phyloP scores from a whole-genome alignment of 2,888 invertebrate genomes.

The Eupithecia subfuscata region DNA sequence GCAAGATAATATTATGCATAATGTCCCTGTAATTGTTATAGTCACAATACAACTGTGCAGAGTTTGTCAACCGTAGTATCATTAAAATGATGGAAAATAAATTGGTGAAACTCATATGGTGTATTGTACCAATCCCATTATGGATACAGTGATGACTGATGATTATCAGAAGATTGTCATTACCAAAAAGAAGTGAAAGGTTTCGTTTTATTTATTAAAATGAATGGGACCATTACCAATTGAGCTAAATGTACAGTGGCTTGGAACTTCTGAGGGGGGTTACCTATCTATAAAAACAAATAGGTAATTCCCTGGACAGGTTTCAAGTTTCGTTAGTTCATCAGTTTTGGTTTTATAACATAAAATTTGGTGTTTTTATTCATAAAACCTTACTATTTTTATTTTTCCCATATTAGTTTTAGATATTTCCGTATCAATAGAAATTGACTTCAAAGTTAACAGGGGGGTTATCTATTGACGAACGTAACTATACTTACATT shows the following conservation, averaged over 20 bases:
- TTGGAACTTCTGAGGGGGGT: no score
- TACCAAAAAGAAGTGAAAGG: neutral
- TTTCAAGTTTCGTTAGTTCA: no score
- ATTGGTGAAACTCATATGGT: conserved; percentile 21
- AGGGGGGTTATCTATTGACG: no score
- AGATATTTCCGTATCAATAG: no score
- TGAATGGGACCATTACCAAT: neutral
- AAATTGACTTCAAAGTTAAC: no score
- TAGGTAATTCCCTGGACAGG: no score
- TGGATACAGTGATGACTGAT: conserved; percentile 5
- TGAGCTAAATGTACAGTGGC: no score
- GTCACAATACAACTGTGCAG: conserved; percentile 1
- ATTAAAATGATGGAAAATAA: conserved; percentile 18
- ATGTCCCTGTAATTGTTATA: neutral
- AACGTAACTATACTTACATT: neutral
- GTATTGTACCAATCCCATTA: conserved; percentile 10
- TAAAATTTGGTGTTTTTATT: no score
- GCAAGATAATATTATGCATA: neutral
- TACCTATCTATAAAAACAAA: no score
- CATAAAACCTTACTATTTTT: no score
- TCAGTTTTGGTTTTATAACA: no score
- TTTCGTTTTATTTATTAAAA: neutral
- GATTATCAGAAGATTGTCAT: conserved; percentile 9
- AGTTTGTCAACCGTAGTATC: conserved; percentile 9
- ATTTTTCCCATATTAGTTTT: no score